Base-by-base conservation (phyloP, 2,888 invertebrate species). In the Nymphalis polychloros region DNA sequence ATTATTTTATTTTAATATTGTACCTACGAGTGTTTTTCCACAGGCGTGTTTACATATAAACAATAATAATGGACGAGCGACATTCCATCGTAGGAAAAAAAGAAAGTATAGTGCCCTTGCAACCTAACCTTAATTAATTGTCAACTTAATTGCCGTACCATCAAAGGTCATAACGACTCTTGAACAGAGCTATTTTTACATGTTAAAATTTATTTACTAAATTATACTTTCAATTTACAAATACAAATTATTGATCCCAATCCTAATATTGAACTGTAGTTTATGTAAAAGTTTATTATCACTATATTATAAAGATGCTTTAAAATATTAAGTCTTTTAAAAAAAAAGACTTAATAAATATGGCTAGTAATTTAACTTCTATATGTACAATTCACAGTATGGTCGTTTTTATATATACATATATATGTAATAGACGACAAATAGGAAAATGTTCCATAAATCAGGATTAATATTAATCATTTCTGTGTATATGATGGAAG, bases 41-140 rank as follows among this genome's bases (percentile, higher is more conserved):
- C 1, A 31, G 27, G 17, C n/a, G 53, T 27, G 31, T 53, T 27
- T 53, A 53, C 53, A 27, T 17, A 53, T 16, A 10, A 10, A 23
- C 1, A 13, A 16, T 49, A 8, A 49, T n/a, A 49, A 49, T 19
- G 8, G n/a, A 41, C 6, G 8, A 17, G 5, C 50, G 13, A 35
- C 50, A 62, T 62, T 35, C 61, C 35, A 35, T 62, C 35, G 50
- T 41, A 57, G 1, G 19, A 57, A 35, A 57, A 57, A 41, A 41
- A 6, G 53, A 55, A 55, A 31, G 53, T 55, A 16, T 55, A 5
- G 27, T 55, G 41, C 57, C 57, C 57, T 35, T 57, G 19, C 5
- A 41, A 19, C 19, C 57, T 57, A 35, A 41, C 35, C 35, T 41
- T 57, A 19, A 57, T 57, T 57, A 41, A n/a, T 57, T 62, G 19